These are phyloP conservation scores for Drosophila mayaguana DNA, from an alignment of 2,888 invertebrate species.

Conservation along the genomic window DNA sequence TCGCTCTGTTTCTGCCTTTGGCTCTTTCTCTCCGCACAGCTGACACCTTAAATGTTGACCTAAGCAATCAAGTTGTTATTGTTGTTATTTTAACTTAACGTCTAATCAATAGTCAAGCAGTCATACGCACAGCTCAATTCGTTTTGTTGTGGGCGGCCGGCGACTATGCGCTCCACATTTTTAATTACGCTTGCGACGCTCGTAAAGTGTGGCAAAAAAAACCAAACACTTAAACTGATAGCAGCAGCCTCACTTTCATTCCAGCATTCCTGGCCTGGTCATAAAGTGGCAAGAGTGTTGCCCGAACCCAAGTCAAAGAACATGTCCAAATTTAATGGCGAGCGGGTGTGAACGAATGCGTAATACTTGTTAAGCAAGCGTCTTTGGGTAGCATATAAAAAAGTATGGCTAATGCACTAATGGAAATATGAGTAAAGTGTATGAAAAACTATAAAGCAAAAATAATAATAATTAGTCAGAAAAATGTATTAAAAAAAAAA, in stretches of 20 bases:
- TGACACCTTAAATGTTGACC: conserved; percentile 59
- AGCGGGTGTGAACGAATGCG: neutral
- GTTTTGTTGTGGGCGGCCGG: conserved; percentile 2
- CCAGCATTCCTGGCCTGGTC: conserved; percentile 21
- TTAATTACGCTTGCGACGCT: conserved; percentile 44
- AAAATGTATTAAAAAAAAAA: no score
- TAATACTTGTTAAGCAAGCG: neutral
- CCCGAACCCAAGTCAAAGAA: neutral
- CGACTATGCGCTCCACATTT: conserved; percentile 29
- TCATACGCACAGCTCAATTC: conserved; percentile 25
- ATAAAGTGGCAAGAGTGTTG: conserved; percentile 20
- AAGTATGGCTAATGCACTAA: neutral
- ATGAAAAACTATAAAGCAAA: no score
- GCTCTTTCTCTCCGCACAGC: conserved; percentile 24
- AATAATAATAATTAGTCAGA: no score
- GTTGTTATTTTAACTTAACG: conserved; percentile 4
- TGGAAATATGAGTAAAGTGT: neutral
- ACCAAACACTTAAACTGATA: conserved; percentile 33
- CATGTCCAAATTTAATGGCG: neutral
- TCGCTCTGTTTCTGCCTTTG: neutral
- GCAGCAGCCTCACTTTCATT: conserved; percentile 18
- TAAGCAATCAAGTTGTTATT: conserved; percentile 16
- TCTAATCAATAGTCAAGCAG: conserved; percentile 36
- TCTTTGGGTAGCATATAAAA: neutral
- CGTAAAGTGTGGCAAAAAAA: conserved; percentile 26